Evolutionary conservation across 2,888 invertebrate species (phyloP), one percentile per base, ranked within the genome.

Genomic region (Brachynemurus nebulosus): DNA sequence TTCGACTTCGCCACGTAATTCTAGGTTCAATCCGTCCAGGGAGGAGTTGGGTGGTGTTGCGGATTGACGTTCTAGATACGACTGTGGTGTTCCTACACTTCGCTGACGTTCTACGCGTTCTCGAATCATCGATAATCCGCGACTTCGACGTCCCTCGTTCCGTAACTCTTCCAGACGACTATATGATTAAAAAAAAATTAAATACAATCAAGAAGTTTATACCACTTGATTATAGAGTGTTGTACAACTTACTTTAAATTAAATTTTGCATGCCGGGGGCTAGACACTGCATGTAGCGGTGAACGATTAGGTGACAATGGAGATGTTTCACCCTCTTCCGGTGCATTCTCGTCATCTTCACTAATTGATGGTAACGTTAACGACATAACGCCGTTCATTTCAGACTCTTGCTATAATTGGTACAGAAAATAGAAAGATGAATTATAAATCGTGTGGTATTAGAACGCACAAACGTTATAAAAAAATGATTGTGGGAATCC

Each of bases 351-450:
- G 58, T 93, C 93, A 53, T 93, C 93, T 64, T 95, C 93, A 47
- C 91, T 91, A 59, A 95, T 95, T 27, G 92, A 92, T 2, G 93
- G 93, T 36, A 90, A 65, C 1, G 88, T 86, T 50, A 91, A 66
- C 2, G 88, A 81, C 2, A 88, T 86, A 42, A 80, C 74, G 8
- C 85, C 85, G 53, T 82, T 83, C 46, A 77, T 76, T 47, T 84
- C 84, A 1, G 78, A 80, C 57, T 82, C 83, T 60, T 76, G 74
- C 72, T 73, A 58, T 30, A 59, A 55, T 42, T 37, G 4, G n/a
- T n/a, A n/a, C n/a, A n/a, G n/a, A n/a, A n/a, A n/a, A n/a, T n/a
- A n/a, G n/a, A n/a, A n/a, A n/a, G n/a, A n/a, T n/a, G n/a, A n/a
- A n/a, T n/a, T n/a, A n/a, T n/a, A n/a, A n/a, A n/a, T n/a, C n/a